phyloP scores from a whole-genome alignment of 2,797 vertebrate genomes.

The Tapirus indicus region DNA sequence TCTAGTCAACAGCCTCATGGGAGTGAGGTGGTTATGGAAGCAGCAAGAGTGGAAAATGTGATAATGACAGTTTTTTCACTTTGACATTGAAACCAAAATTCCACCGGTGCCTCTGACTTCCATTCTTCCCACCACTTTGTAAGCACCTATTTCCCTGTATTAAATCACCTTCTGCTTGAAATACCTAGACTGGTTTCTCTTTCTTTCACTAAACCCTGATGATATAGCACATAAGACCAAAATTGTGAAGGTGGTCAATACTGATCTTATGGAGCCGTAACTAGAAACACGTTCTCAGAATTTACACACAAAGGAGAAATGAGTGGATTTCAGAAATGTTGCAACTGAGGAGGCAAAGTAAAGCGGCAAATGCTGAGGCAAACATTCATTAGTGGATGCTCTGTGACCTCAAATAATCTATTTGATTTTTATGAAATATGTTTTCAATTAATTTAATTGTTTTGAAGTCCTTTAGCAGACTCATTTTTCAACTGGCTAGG shows the following conservation, averaged over 20 bases:
- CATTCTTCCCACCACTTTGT: not conserved
- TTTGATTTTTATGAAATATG: constrained; percentile 28
- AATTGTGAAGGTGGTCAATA: not conserved
- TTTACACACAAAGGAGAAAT: not conserved
- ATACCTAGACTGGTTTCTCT: not conserved
- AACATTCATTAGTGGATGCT: not conserved
- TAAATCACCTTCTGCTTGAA: constrained; percentile 30
- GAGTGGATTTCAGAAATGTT: constrained; percentile 18
- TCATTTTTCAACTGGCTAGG: not conserved
- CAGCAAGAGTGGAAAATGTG: not conserved
- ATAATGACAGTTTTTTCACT: not conserved
- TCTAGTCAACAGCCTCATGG: not conserved
- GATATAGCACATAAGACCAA: not conserved
- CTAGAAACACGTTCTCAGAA: not conserved
- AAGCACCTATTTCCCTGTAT: constrained; percentile 19
- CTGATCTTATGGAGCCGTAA: not conserved
- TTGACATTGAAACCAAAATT: constrained; percentile 37
- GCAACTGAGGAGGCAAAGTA: not conserved
- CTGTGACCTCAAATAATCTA: not conserved
- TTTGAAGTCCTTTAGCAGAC: not conserved
- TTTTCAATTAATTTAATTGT: constrained; percentile 50
- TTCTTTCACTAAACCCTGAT: not conserved
- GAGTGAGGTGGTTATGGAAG: not conserved
- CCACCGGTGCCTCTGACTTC: not conserved
- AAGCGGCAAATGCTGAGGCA: not conserved